Conservation (phyloP, 2,888 invertebrate species). For the Sussaba pulchella region DNA sequence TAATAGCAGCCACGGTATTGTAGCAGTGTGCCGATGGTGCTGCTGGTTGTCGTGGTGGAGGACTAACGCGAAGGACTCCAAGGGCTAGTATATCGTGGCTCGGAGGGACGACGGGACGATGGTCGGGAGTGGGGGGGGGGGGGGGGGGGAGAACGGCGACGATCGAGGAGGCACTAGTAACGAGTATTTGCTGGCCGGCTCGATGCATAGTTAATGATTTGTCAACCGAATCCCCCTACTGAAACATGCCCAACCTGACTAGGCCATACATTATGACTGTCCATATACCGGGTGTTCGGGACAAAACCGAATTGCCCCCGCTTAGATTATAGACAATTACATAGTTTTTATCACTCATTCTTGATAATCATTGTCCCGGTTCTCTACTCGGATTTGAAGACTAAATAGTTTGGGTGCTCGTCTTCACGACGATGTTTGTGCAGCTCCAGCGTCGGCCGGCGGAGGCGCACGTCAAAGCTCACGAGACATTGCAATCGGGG, state of each 20-base stretch:
- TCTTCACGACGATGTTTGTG: too few species aligned
- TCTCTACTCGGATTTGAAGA: too few species aligned
- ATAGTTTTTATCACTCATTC: too few species aligned
- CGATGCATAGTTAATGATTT: conserved; percentile 85
- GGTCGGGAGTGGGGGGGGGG: conserved; percentile 49
- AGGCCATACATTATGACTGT: conserved; percentile 82
- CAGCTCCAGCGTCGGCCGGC: too few species aligned
- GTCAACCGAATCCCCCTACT: conserved; percentile 81
- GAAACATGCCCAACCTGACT: conserved; percentile 80
- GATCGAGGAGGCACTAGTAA: conserved; percentile 74
- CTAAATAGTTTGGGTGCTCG: too few species aligned
- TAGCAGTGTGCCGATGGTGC: neutral
- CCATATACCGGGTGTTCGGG: conserved; percentile 73
- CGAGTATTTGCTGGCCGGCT: conserved; percentile 84
- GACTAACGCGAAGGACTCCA: conserved; percentile 49
- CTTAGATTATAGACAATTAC: neutral
- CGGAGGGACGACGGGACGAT: conserved; percentile 29
- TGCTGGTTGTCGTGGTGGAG: conserved; percentile 52
- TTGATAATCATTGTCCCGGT: too few species aligned
- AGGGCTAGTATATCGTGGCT: conserved; percentile 53
- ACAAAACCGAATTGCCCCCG: conserved; percentile 29
- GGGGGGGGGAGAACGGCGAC: conserved; percentile 44
- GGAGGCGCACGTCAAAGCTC: too few species aligned
- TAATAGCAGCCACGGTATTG: conserved; percentile 23
- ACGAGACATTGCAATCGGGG: too few species aligned